phyloP scores from a whole-genome alignment of 1,140 invertebrate genomes.

The fruit fly (Drosophila melanogaster) region DNA sequence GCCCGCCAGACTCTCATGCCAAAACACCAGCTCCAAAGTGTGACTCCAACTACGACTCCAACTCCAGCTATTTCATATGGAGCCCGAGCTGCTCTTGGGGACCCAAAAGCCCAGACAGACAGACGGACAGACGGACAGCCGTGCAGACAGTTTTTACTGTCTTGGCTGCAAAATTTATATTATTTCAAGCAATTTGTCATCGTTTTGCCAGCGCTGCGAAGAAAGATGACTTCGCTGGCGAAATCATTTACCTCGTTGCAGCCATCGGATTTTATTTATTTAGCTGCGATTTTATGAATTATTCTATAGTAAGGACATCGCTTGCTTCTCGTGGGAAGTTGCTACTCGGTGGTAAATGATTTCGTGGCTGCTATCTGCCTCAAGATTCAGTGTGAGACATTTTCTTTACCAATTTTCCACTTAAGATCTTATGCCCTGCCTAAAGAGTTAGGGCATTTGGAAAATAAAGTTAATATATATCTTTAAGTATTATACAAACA shows the following conservation, averaged over 20 bases:
- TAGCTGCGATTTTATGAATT: constrained; percentile 1
- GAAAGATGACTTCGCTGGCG: constrained; percentile 68
- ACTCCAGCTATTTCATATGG: constrained; percentile 8
- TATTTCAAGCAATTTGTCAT: constrained; percentile 82
- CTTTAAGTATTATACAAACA: too few relatives aligned
- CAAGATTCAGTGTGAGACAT: constrained; percentile 13
- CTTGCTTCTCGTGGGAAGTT: not conserved
- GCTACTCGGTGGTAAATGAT: constrained; percentile 36
- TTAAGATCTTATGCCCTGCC: constrained; percentile 48
- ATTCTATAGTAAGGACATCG: not conserved
- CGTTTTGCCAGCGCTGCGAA: constrained; percentile 70
- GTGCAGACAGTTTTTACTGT: constrained; percentile 76
- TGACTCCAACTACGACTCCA: constrained; percentile 17
- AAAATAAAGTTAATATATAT: too few relatives aligned
- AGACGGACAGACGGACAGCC: constrained; percentile 5
- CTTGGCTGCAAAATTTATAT: constrained; percentile 80
- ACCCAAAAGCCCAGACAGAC: constrained; percentile 24
- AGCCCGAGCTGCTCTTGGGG: constrained; percentile 28
- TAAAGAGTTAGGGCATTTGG: not conserved
- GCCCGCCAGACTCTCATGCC: constrained; percentile 56
- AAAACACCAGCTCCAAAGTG: constrained; percentile 29
- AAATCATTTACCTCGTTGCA: constrained; percentile 38
- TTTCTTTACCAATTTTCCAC: constrained; percentile 73
- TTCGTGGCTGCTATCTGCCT: constrained; percentile 6
- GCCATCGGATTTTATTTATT: constrained; percentile 20